Evolutionary conservation across 2,888 invertebrate genomes (phyloP).

Genomic region (Gastracanthus pulcherrimus): DNA sequence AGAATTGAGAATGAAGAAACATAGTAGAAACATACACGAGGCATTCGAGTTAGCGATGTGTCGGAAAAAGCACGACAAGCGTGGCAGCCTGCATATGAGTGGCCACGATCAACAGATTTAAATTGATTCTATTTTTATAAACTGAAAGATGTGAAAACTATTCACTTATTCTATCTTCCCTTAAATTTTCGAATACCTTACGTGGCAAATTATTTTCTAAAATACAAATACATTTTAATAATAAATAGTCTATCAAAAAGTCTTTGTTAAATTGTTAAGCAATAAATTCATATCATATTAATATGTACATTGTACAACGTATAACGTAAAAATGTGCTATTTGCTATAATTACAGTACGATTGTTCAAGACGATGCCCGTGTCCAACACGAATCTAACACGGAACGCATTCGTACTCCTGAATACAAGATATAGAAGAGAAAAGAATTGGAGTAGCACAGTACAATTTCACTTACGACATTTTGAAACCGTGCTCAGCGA

Average conservation of each 20-base stretch:
- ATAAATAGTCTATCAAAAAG: too few species aligned
- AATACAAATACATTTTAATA: too few species aligned
- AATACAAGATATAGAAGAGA: background rate
- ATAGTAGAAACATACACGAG: conserved; percentile 56
- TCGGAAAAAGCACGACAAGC: background rate
- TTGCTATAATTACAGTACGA: conserved; percentile 1
- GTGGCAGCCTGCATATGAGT: background rate
- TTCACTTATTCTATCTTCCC: background rate
- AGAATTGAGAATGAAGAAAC: conserved; percentile 58
- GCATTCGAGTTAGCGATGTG: conserved; percentile 64
- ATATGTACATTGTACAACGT: too few species aligned
- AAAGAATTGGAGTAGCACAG: background rate
- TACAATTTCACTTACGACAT: background rate
- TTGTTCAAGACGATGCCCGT: background rate
- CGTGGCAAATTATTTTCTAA: too few species aligned
- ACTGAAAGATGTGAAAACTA: conserved; percentile 12
- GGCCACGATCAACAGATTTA: background rate
- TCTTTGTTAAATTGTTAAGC: too few species aligned
- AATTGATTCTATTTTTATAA: conserved; percentile 59
- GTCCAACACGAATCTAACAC: background rate
- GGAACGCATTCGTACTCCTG: background rate
- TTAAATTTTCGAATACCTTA: too few species aligned
- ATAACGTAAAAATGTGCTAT: background rate
- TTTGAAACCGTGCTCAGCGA: too few species aligned
- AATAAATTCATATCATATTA: too few species aligned